Base-by-base conservation (phyloP, 1,140 invertebrate genomes). In the Bombus fervidus region DNA sequence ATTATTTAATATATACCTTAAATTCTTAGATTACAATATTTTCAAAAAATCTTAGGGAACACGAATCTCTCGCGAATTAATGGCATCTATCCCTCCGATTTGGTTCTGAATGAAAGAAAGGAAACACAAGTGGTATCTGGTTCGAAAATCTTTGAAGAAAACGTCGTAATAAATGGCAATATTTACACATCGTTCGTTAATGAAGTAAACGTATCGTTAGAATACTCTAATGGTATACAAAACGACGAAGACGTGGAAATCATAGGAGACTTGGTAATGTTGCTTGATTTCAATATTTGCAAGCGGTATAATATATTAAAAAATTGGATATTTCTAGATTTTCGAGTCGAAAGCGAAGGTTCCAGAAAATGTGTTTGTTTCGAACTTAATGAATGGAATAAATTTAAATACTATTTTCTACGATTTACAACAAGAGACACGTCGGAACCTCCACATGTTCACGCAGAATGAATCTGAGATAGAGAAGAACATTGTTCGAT, bases 261-360 rank as follows among this genome's bases (percentile, higher is more conserved):
- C 10, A 53, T 64, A 25, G 94, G 93, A 72, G 81, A 94, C 43
- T 69, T 94, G 77, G 94, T 94, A 83, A 86, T 86, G 59, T 79
- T 31, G 1, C 76, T 39, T 53, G 12, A 57, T 71, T 86, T 31
- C 77, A 80, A 41, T 62, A 64, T 64, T 10, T 41, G 8, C 25
- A 12, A 59, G 0, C 10, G 15, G n/a, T 53, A 28, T 18, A 5
- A 37, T 37, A 25, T 68, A 31, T 62, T 89, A n/a, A 47, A 87
- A n/a, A 62, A 41, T 53, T 75, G 84, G 57, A 9, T 77, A 25
- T 66, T 86, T 72, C 3, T 31, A 93, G 92, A 77, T 91, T n/a
- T 92, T 93, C 34, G 72, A 92, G 72, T 53, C 81, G 15, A 34
- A 85, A 5, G 75, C 92, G 22, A 80, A 88, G 3, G 59, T 84